Evolutionary conservation across 2,888 invertebrate species (phyloP).

Genomic region (Drosophila subquinaria): DNA sequence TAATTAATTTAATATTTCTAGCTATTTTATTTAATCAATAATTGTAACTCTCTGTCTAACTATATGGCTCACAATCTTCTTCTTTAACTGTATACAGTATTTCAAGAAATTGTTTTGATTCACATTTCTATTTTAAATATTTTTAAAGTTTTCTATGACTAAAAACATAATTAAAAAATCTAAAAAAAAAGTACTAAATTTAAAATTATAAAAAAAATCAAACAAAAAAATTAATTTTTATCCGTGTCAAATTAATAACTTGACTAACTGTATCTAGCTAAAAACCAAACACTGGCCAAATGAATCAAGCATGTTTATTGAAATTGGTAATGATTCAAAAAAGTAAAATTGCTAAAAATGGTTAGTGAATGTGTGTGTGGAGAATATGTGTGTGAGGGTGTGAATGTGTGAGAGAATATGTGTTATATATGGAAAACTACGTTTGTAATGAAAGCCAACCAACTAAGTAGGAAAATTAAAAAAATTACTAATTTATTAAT

Average conservation of each 20-base stretch:
- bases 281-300: background rate
- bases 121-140: too few relatives aligned
- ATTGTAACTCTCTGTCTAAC: too few relatives aligned
- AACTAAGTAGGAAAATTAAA: conserved; percentile 19
- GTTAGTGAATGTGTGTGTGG: conserved; percentile 28
- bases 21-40: too few relatives aligned
- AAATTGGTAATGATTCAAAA: conserved; percentile 1
- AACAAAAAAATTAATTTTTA: too few relatives aligned
- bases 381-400: background rate
- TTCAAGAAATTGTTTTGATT: too few relatives aligned
- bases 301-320: background rate
- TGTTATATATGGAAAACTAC: background rate
- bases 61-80: too few relatives aligned
- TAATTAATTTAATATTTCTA: too few relatives aligned
- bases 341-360: conserved; percentile 6
- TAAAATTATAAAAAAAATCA: too few relatives aligned
- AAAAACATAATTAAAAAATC: too few relatives aligned
- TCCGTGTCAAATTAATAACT: background rate
- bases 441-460: conserved; percentile 23
- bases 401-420: background rate
- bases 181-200: too few relatives aligned
- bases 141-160: too few relatives aligned
- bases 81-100: too few relatives aligned
- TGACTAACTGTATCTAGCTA: background rate
- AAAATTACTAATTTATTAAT: background rate